Evolutionary conservation across 2,888 invertebrate species (phyloP).

Genomic region (Ormyrus pomaceus): DNA sequence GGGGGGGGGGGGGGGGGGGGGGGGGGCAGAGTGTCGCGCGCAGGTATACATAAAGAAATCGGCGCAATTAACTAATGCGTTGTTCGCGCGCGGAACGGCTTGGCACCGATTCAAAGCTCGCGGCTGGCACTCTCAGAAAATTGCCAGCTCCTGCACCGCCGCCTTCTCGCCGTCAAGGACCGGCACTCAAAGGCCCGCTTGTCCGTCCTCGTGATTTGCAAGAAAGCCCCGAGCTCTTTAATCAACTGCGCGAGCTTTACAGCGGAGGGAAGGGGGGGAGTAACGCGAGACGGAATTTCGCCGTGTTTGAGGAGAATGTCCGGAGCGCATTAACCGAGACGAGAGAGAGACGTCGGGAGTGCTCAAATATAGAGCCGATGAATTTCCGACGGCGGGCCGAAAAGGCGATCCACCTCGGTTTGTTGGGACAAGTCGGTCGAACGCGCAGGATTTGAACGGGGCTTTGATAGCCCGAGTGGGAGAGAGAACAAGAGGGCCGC

Average conservation of each 20-base stretch:
- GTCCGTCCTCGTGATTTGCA: constrained; percentile 15
- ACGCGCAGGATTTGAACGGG: no score
- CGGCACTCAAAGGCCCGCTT: not conserved
- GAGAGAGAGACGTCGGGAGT: no score
- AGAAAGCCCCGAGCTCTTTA: not conserved
- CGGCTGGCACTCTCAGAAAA: constrained; percentile 65
- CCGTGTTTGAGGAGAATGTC: no score
- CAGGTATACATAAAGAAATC: constrained; percentile 9
- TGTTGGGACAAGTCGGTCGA: no score
- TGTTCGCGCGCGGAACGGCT: constrained; percentile 62
- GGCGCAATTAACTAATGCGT: constrained; percentile 66
- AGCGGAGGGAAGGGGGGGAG: no score
- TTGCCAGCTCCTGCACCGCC: constrained; percentile 60
- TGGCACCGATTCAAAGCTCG: constrained; percentile 70
- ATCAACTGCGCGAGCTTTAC: no score
- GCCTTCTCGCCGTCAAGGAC: not conserved
- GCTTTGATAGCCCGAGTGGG: no score
- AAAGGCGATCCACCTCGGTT: no score
- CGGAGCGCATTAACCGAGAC: no score
- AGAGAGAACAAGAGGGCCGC: not conserved
- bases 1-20: not conserved
- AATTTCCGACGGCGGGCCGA: no score
- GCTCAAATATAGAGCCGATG: no score
- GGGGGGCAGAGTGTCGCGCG: not conserved
- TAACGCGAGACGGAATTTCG: no score